Conservation (phyloP, 2,797 vertebrate species). For the Neoniphon sammara region DNA sequence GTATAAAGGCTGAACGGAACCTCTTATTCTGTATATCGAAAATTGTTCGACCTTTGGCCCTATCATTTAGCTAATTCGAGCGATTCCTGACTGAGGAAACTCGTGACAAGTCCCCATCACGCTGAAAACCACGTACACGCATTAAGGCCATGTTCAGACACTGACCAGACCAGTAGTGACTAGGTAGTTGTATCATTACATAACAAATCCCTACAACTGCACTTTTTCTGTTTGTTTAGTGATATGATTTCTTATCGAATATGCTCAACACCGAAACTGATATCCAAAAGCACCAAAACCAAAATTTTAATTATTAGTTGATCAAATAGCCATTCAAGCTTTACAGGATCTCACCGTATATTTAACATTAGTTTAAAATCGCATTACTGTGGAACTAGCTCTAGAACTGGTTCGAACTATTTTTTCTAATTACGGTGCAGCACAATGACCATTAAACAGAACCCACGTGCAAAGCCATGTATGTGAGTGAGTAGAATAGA, state of each 20-base stretch:
- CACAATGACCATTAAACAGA: slow-evolving; percentile 57
- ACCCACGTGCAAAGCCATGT: slow-evolving; percentile 51
- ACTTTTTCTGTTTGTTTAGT: no score
- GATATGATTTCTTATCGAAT: no score
- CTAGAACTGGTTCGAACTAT: background rate
- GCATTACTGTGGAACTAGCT: slow-evolving; percentile 41
- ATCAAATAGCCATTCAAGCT: no score
- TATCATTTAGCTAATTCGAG: background rate
- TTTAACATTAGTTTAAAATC: no score
- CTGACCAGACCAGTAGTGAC: background rate
- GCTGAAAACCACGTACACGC: background rate
- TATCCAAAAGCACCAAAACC: no score
- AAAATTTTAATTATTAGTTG: no score
- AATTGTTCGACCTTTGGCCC: background rate
- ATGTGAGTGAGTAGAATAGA: background rate
- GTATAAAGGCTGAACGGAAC: no score
- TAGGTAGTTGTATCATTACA: background rate
- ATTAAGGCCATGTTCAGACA: background rate
- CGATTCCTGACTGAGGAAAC: background rate
- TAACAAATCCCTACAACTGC: background rate
- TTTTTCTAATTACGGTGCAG: slow-evolving; percentile 42
- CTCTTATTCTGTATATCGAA: no score
- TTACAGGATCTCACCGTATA: background rate
- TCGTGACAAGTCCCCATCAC: background rate
- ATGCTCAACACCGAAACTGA: background rate